Evolutionary conservation across 2,113 vertebrate species (phyloP).

Genomic region (Cheirogaleus medius): DNA sequence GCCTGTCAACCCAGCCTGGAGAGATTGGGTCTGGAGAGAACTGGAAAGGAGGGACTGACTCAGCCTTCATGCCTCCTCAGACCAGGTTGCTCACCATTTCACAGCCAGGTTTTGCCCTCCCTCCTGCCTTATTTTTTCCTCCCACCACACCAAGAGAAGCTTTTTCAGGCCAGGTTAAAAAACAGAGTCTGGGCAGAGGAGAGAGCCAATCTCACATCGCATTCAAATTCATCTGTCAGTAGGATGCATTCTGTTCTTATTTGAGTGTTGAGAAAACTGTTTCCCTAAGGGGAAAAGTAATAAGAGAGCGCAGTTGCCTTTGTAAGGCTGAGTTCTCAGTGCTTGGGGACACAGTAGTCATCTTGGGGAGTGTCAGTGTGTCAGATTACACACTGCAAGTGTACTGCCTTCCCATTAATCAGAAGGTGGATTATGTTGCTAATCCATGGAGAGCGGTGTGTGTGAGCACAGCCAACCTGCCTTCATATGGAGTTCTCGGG

Average conservation of each 20-base stretch:
- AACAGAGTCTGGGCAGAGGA: background rate
- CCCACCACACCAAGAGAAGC: background rate
- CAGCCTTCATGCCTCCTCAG: background rate
- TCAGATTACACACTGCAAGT: background rate
- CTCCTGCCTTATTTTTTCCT: background rate
- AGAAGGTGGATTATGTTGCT: background rate
- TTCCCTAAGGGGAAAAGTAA: background rate
- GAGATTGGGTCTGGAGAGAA: rapidly evolving
- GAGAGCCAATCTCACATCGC: background rate
- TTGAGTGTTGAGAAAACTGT: background rate
- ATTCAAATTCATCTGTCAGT: background rate
- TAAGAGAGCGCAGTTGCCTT: background rate
- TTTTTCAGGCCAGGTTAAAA: background rate
- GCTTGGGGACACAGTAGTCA: background rate
- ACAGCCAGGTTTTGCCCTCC: background rate
- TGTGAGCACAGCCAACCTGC: background rate
- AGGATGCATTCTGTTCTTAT: background rate
- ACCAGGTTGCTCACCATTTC: too few relatives aligned
- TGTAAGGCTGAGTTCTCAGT: background rate
- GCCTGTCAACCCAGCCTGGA: background rate
- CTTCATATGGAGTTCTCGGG: constrained; percentile 10
- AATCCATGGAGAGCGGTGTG: background rate
- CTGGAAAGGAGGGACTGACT: rapidly evolving
- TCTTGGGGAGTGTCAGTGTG: background rate
- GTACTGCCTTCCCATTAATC: background rate